These are phyloP conservation scores for Nyctereutes procyonoides DNA, from an alignment of 2,113 vertebrate species.

Conservation along the genomic window DNA sequence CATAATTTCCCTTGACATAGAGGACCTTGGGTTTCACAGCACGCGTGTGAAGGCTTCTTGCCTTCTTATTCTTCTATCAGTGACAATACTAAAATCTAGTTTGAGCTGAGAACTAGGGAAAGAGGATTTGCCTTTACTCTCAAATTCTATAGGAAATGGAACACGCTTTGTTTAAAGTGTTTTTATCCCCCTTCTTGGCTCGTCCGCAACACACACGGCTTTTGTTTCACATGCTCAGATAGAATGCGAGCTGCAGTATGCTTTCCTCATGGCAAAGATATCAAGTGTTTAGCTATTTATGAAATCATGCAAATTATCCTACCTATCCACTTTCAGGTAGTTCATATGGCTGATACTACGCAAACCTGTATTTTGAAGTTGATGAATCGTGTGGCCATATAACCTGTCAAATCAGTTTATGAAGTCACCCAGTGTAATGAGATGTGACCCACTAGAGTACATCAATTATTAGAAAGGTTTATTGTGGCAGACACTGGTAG, in stretches of 20 bases:
- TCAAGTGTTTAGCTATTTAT: background rate
- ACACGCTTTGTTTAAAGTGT: rapidly evolving
- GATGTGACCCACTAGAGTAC: constrained; percentile 79
- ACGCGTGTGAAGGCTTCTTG: too few species aligned
- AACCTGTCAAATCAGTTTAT: constrained; percentile 81
- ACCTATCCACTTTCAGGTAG: too few species aligned
- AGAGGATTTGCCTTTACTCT: background rate
- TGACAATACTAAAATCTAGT: background rate
- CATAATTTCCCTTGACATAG: background rate
- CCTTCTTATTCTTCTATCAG: background rate
- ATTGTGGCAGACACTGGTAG: constrained; percentile 78
- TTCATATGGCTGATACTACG: constrained; percentile 40
- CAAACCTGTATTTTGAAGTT: constrained; percentile 63
- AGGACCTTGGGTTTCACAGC: background rate
- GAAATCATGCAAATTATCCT: background rate
- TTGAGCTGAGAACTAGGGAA: background rate
- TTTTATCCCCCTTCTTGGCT: background rate
- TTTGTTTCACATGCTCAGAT: background rate
- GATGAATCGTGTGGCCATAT: constrained; percentile 72
- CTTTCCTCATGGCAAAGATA: background rate
- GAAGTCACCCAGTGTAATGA: constrained; percentile 80
- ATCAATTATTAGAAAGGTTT: constrained; percentile 80
- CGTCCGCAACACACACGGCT: rapidly evolving
- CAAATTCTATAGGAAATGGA: background rate
- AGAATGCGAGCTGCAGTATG: rapidly evolving